These are phyloP conservation scores for Telmatherina bonti DNA, from an alignment of 2,797 vertebrate species.

Conservation along the genomic window DNA sequence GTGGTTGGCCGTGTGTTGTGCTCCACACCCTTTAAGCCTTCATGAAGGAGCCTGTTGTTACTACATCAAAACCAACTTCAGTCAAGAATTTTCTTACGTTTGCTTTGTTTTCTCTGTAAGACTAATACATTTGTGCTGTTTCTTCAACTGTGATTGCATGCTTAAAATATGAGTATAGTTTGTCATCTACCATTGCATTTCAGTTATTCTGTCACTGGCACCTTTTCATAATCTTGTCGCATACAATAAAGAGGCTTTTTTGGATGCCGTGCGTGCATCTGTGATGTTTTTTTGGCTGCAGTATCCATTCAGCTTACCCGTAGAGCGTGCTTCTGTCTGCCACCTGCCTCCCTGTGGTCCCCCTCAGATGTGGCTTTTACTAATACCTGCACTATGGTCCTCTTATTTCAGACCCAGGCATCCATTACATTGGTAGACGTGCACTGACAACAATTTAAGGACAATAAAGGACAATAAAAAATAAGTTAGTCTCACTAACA, in stretches of 20 bases:
- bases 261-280: slow-evolving; percentile 30
- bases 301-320: slow-evolving; percentile 53
- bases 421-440: slow-evolving; percentile 46
- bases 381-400: slow-evolving; percentile 57
- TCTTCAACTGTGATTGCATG: slow-evolving; percentile 19
- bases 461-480: too few species aligned
- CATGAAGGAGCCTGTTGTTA: slow-evolving; percentile 71
- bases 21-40: slow-evolving; percentile 66
- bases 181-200: not conserved
- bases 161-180: slow-evolving; percentile 12
- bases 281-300: slow-evolving; percentile 59
- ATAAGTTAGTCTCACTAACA: slow-evolving; percentile 36
- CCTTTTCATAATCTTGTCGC: slow-evolving; percentile 28
- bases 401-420: slow-evolving; percentile 61
- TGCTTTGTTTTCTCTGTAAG: slow-evolving; percentile 31
- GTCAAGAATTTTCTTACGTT: slow-evolving; percentile 54
- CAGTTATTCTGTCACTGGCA: slow-evolving; percentile 7
- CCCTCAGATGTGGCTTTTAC: slow-evolving; percentile 76
- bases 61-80: slow-evolving; percentile 46
- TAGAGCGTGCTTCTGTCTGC: slow-evolving; percentile 45
- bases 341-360: slow-evolving; percentile 67
- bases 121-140: slow-evolving; percentile 44
- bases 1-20: slow-evolving; percentile 53
- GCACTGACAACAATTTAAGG: slow-evolving; percentile 58
- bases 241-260: slow-evolving; percentile 49